phyloP scores from a whole-genome alignment of 1,140 invertebrate genomes.

The Cydia pomonella region DNA sequence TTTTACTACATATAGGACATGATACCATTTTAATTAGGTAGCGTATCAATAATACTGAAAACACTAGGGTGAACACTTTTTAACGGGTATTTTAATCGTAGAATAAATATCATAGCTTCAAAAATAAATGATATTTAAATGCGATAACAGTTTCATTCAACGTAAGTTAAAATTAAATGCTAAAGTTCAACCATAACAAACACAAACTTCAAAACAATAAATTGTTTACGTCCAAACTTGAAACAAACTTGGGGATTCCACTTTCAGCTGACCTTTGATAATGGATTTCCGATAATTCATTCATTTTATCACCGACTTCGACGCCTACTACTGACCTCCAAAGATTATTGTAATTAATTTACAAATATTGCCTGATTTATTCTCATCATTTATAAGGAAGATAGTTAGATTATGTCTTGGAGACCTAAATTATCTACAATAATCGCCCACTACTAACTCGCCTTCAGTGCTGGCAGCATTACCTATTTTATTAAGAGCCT shows the following conservation, averaged over 20 bases:
- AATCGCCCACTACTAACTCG: too few species aligned
- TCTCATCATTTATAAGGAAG: not conserved
- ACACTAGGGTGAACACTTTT: too few species aligned
- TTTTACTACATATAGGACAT: not conserved
- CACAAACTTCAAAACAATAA: not conserved
- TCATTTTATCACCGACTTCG: not conserved
- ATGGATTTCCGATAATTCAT: conserved; percentile 24
- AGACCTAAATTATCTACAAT: too few species aligned
- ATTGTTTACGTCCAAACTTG: conserved; percentile 13
- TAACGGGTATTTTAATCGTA: not conserved
- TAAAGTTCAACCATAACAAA: not conserved
- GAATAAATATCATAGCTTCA: not conserved
- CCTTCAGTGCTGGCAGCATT: too few species aligned
- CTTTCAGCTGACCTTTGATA: conserved; percentile 16
- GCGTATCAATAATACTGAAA: not conserved
- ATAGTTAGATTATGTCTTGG: too few species aligned
- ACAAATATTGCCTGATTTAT: not conserved
- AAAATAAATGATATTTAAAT: not conserved
- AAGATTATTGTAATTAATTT: not conserved
- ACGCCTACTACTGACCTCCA: not conserved
- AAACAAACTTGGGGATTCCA: conserved; percentile 8
- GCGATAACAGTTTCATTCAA: not conserved
- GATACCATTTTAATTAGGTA: not conserved
- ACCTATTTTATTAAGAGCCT: too few species aligned
- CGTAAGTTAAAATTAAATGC: not conserved